Base-by-base conservation (phyloP, 1,140 invertebrate species). In the Sesamia nonagrioides region DNA sequence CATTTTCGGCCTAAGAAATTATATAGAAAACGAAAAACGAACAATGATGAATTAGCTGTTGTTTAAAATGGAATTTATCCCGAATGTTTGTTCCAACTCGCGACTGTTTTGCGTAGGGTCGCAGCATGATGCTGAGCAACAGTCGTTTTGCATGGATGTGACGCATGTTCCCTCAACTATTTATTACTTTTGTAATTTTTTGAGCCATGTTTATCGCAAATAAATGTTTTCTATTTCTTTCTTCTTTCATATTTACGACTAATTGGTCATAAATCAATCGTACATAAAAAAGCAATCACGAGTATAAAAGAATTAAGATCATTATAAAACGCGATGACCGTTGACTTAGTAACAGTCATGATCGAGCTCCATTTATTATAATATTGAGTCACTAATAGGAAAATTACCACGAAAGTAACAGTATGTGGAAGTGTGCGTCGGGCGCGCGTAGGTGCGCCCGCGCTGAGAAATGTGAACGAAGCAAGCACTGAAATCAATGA, bases 401-500 rank as follows among this genome's bases (percentile, higher is more conserved):
- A 73, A 60, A 73, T 58, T 58, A 73, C 71, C 2, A 42, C 50
- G 66, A 69, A 69, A 69, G 66, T 69, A 75, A 40, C 56, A 42
- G 27, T 45, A 21, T 71, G 40, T 61, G 72, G 33, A n/a, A 61
- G 72, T 75, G 72, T 75, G n/a, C 52, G 52, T 15, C 52, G 77
- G 17, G 37, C 56, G 13, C 17, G 76, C 82, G 82, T 83, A 81
- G 82, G 82, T 81, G 82, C 82, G 82, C 82, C 77, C 82, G 82
- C 79, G 77, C 77, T 78, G 17, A 48, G 77, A 78, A 82, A 77
- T 80, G 68, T 72, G 61, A 66, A 74, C 78, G 50, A 78, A 52
- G 73, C 40, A n/a, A 37, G 18, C 74, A 42, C 73, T 82, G 68
- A 78, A 83, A 50, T 58, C 21, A 69, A 69, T 69, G 4, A 3